A percentile compares a stretch with the other conserved stretches of the same genome.
Conservation (phyloP, 2,797 vertebrate species). For the Schizopygopsis malacanthus region DNA sequence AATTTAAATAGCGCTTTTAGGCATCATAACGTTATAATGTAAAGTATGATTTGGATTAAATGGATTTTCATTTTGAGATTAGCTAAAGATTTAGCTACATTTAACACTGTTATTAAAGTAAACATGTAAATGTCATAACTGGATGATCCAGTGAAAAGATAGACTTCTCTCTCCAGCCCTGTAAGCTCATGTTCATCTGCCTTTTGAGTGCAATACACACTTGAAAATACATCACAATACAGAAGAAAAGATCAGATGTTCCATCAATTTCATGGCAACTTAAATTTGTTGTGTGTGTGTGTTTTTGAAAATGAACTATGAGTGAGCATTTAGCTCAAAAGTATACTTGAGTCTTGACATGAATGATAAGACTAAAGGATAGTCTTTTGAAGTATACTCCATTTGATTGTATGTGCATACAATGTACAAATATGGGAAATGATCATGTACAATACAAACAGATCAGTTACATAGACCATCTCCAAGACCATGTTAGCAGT, state of each 20-base stretch:
- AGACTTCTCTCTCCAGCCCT: not conserved
- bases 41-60: not conserved
- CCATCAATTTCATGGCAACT: not conserved
- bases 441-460: not conserved
- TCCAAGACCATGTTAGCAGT: not conserved
- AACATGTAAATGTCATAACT: not conserved
- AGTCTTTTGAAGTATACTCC: not conserved
- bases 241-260: not conserved
- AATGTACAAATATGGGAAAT: not conserved
- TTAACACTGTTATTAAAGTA: not conserved
- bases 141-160: not conserved
- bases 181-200: too few species aligned
- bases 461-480: not conserved
- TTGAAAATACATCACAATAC: not conserved
- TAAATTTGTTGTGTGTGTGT: not conserved
- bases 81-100: not conserved
- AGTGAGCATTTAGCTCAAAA: not conserved
- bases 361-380: not conserved
- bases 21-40: not conserved
- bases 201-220: too few species aligned
- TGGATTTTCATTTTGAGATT: not conserved
- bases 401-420: not conserved
- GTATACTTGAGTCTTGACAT: not conserved
- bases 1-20: not conserved
- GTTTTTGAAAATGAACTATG: not conserved